Base-by-base conservation (phyloP, 2,888 invertebrate species). In the Pheosia gnoma region DNA sequence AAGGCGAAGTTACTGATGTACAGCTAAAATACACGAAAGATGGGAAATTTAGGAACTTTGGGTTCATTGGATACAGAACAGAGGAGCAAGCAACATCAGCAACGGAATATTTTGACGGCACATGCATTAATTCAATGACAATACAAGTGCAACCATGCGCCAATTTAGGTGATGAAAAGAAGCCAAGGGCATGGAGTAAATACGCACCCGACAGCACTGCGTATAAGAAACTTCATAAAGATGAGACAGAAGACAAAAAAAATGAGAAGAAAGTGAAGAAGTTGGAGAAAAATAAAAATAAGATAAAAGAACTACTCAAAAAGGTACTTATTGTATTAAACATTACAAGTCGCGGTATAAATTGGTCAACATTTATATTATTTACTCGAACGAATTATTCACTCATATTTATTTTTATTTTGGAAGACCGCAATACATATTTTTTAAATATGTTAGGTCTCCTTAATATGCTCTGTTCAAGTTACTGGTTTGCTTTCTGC, bases 111-210 rank as follows among this genome's bases (percentile, higher is more conserved):
- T 98, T 98, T 72, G 94, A 99, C 88, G 96, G 97, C 63, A 96
- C 97, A 3, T 99, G 95, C 83, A 95, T 99, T 59, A 96, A 97
- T 73, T 97, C 98, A 1, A 95, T 95, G 79, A 96, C 95, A 90
- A 96, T 99, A 66, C 94, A 94, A 74, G 98, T 99, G 0, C 96
- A 98, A 84, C 84, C 92, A 3, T 97, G 97, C 84, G 95, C 95
- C 3, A 90, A 94, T 59, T 89, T 97, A 75, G 97, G 97, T 76
- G 94, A 93, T 72, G 87, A 95, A 53, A 94, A 94, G 59, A 98
- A 98, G 86, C 97, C 98, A 1, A 95, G 97, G 87, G 95, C 98
- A 0, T 98, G 98, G 98, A 99, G 98, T 86, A 98, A 98, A 92
- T 96, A 98, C 92, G 95, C 98, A 0, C 86, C 95, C 49, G 98